These are phyloP conservation scores for Rhorus exstirpatorius DNA, from an alignment of 2,888 invertebrate species.

Conservation along the genomic window DNA sequence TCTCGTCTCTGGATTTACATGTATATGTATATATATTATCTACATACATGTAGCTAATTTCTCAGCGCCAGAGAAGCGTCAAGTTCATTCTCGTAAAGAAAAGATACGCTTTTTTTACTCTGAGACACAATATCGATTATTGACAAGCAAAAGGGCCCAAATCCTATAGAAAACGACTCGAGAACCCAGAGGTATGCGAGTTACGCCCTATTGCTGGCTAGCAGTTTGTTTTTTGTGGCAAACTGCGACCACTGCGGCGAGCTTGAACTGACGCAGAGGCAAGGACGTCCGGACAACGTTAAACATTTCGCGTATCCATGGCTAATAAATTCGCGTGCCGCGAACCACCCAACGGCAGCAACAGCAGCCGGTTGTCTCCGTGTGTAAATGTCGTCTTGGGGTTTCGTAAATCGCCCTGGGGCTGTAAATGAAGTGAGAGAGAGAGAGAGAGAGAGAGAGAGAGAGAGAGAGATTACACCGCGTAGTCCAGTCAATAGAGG, in stretches of 20 bases:
- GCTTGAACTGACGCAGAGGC: slow-evolving; percentile 60
- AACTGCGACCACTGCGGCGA: neutral
- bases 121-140: no score
- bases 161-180: no score
- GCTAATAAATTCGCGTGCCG: slow-evolving; percentile 75
- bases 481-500: no score
- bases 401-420: slow-evolving; percentile 66
- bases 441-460: slow-evolving; percentile 41
- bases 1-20: slow-evolving; percentile 28
- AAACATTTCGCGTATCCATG: slow-evolving; percentile 73
- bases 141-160: no score
- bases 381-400: slow-evolving; percentile 5
- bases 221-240: neutral
- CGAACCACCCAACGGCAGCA: slow-evolving; percentile 31
- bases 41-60: neutral
- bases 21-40: slow-evolving; percentile 30
- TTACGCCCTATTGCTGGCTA: neutral
- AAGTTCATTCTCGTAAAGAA: no score
- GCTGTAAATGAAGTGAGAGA: slow-evolving; percentile 68
- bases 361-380: slow-evolving; percentile 45
- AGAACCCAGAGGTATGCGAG: no score
- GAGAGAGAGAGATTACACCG: slow-evolving; percentile 22
- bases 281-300: slow-evolving; percentile 71
- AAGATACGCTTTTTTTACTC: no score
- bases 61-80: no score